Evolutionary conservation across 2,113 vertebrate genomes (phyloP).

Genomic region (Gymnobelideus leadbeateri): DNA sequence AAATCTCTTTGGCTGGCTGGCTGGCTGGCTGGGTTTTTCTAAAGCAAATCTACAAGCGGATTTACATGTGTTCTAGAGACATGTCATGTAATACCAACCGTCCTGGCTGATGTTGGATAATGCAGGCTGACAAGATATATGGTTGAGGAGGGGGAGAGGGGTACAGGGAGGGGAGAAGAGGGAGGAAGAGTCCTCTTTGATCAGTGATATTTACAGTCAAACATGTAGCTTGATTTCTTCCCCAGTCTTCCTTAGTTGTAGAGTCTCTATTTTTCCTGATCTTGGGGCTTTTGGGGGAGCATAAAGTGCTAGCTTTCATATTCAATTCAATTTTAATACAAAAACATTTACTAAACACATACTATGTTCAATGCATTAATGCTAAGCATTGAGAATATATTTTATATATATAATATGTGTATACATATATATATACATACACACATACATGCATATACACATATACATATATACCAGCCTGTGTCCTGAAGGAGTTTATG

Average conservation of each 20-base stretch:
- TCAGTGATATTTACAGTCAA: slow-evolving; percentile 69
- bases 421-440: background rate
- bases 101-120: slow-evolving; percentile 62
- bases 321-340: background rate
- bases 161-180: slow-evolving; percentile 19
- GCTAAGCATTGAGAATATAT: background rate
- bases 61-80: slow-evolving; percentile 62
- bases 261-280: background rate
- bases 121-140: slow-evolving; percentile 65
- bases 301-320: background rate
- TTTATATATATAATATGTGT: background rate
- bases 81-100: slow-evolving; percentile 62
- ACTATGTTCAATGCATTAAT: background rate
- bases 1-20: slow-evolving; percentile 9
- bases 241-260: background rate
- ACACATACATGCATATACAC: background rate
- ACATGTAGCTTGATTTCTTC: slow-evolving; percentile 37
- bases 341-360: background rate
- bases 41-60: slow-evolving; percentile 37
- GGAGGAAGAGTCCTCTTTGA: slow-evolving; percentile 61
- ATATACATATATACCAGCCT: background rate
- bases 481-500: background rate
- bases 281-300: background rate
- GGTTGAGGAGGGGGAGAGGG: slow-evolving; percentile 14
- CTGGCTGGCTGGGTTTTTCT: slow-evolving; percentile 42